Evolutionary conservation across 2,888 invertebrate species (phyloP).

Genomic region (Microplitis manilae): DNA sequence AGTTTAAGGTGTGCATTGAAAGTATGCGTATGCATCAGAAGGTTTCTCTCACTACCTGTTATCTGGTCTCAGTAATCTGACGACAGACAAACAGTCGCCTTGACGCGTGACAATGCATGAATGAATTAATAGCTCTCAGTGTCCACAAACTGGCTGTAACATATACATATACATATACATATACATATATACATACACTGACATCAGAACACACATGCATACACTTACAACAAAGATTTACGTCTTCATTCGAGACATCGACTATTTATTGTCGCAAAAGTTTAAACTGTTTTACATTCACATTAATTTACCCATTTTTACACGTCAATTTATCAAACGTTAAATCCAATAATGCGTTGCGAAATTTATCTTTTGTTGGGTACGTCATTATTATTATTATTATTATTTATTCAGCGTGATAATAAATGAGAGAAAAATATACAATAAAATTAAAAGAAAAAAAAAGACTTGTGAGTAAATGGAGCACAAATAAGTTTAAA

Average conservation of each 20-base stretch:
- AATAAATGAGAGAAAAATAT: not conserved
- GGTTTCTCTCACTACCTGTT: constrained; percentile 50
- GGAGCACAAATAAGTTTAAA: constrained; percentile 17
- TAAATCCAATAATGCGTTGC: not conserved
- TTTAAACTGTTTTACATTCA: constrained; percentile 1
- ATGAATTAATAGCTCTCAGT: constrained; percentile 65
- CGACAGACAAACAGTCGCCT: constrained; percentile 65
- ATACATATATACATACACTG: not conserved
- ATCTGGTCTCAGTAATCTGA: constrained; percentile 69
- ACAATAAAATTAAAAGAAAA: not conserved
- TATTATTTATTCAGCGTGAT: not conserved
- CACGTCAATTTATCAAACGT: constrained; percentile 11
- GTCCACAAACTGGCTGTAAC: constrained; percentile 41
- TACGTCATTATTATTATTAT: not conserved
- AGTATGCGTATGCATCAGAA: constrained; percentile 3
- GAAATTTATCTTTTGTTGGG: not conserved
- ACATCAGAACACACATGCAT: not conserved
- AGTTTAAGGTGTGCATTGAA: constrained; percentile 31
- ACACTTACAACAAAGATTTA: constrained; percentile 57
- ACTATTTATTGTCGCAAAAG: constrained; percentile 53
- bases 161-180: constrained; percentile 47
- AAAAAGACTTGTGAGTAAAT: constrained; percentile 18
- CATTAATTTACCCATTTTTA: not conserved
- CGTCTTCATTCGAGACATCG: constrained; percentile 63
- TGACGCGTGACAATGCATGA: constrained; percentile 69